phyloP scores from a whole-genome alignment of 2,113 vertebrate species.

The Hyaena hyaena region DNA sequence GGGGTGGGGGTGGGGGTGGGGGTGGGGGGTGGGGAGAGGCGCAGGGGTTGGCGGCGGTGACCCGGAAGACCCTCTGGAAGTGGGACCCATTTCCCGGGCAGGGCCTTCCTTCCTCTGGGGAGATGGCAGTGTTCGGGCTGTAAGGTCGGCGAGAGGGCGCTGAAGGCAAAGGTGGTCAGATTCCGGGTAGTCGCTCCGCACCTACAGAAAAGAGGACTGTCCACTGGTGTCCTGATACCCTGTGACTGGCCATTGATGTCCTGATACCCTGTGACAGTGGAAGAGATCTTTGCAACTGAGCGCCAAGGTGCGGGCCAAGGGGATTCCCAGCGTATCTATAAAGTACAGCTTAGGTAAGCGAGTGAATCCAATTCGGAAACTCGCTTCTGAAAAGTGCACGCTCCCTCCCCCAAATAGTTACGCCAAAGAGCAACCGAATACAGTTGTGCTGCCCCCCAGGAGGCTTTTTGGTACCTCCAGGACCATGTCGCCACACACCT shows the following conservation, averaged over 20 bases:
- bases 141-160: neutral
- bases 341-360: neutral
- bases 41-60: accelerated
- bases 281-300: neutral
- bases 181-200: neutral
- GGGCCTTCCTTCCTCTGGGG: neutral
- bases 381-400: neutral
- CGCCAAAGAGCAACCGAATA: neutral
- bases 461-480: neutral
- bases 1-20: no score
- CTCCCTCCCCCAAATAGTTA: neutral
- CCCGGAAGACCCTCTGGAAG: neutral
- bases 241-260: neutral
- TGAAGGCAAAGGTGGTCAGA: neutral
- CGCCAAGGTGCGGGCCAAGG: neutral
- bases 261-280: neutral
- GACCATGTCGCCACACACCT: neutral
- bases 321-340: neutral
- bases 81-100: neutral
- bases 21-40: neutral
- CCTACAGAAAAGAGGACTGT: neutral
- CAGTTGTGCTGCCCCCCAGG: neutral
- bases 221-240: neutral
- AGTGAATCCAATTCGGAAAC: neutral
- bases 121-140: neutral